Evolutionary conservation across 2,113 vertebrate genomes (phyloP).

Genomic region (Ciconia boyciana): DNA sequence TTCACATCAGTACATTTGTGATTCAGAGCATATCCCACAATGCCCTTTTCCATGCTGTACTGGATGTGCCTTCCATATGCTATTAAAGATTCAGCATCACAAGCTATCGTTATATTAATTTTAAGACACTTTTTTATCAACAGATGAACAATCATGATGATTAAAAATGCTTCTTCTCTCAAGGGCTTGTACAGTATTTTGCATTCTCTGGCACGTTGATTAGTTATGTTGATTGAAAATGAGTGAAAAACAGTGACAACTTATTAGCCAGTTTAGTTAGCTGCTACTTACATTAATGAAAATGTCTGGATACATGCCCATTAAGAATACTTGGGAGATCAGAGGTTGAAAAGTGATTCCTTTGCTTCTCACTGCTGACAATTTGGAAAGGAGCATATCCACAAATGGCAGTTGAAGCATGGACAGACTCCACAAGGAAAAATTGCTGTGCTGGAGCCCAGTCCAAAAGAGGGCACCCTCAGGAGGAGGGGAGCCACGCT

Average conservation of each 20-base stretch:
- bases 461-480: not conserved
- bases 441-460: not conserved
- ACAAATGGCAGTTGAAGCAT: not conserved
- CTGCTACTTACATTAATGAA: slow-evolving; percentile 58
- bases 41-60: not conserved
- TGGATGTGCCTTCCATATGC: not conserved
- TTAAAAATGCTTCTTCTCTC: slow-evolving; percentile 55
- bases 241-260: slow-evolving; percentile 55
- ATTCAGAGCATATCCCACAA: not conserved
- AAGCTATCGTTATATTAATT: slow-evolving; percentile 56
- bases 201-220: slow-evolving; percentile 41
- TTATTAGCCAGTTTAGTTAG: slow-evolving; percentile 55
- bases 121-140: slow-evolving; percentile 45
- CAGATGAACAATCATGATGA: slow-evolving; percentile 50
- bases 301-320: slow-evolving; percentile 35
- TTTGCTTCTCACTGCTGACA: not conserved
- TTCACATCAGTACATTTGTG: not conserved
- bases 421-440: not conserved
- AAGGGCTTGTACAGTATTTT: slow-evolving; percentile 42
- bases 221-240: slow-evolving; percentile 58
- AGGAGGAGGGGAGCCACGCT: not conserved
- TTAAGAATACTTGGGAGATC: slow-evolving; percentile 43
- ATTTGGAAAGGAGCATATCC: not conserved
- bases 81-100: slow-evolving; percentile 31
- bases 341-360: not conserved